Conservation (phyloP, 2,113 vertebrate species). For the Gymnocephalus cernua region DNA sequence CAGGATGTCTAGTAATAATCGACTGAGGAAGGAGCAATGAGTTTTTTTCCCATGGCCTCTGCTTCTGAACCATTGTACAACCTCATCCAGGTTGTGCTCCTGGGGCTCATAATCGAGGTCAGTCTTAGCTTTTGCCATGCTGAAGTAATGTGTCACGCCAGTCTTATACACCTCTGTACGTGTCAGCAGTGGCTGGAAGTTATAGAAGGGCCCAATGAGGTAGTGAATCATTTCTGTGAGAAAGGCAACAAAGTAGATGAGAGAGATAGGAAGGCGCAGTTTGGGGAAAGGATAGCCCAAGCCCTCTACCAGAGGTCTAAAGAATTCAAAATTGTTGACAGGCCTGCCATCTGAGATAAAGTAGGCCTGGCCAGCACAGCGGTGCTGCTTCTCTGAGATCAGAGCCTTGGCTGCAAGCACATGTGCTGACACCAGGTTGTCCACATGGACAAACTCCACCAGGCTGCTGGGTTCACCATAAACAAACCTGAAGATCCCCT, state of each 20-base stretch:
- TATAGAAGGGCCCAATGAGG: constrained; percentile 86
- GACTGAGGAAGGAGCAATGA: constrained; percentile 8
- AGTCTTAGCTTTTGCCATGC: constrained; percentile 88
- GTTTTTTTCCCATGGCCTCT: constrained; percentile 84
- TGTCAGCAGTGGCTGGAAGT: constrained; percentile 96
- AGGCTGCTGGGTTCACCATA: constrained; percentile 89
- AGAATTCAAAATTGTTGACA: constrained; percentile 96
- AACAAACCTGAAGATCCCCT: constrained; percentile 91
- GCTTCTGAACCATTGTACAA: constrained; percentile 90
- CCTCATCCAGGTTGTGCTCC: constrained; percentile 87
- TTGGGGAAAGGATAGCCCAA: constrained; percentile 92
- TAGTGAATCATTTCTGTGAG: constrained; percentile 89
- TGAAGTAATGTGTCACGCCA: constrained; percentile 94
- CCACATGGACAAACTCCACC: constrained; percentile 95
- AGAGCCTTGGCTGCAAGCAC: constrained; percentile 88
- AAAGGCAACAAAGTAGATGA: constrained; percentile 92
- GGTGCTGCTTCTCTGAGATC: constrained; percentile 75
- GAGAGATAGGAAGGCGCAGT: constrained; percentile 86
- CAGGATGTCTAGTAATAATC: constrained; percentile 72
- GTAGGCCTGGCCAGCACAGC: constrained; percentile 92
- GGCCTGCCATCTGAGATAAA: constrained; percentile 94
- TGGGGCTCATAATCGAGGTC: constrained; percentile 90
- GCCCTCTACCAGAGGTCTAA: constrained; percentile 92
- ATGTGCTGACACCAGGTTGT: constrained; percentile 93
- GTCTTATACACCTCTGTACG: constrained; percentile 96